Conservation (phyloP, 2,113 vertebrate species). For the Rhinolophus sinicus region DNA sequence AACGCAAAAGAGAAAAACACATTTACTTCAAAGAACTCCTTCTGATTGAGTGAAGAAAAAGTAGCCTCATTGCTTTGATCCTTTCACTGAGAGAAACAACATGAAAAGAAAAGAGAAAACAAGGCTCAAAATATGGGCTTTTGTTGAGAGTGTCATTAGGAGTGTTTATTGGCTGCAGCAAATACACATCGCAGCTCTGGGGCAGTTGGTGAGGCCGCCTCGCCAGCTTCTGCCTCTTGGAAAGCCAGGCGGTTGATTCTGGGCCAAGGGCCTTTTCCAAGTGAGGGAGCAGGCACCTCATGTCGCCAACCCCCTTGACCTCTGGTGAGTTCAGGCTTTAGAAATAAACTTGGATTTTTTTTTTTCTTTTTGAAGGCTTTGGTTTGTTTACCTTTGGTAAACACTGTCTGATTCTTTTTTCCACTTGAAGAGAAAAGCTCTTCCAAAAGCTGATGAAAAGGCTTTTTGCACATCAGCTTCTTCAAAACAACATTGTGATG, state of each 20-base stretch:
- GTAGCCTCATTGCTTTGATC: constrained; percentile 81
- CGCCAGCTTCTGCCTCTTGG: not conserved
- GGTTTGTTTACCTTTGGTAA: constrained; percentile 63
- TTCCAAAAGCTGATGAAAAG: constrained; percentile 65
- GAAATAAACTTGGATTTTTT: constrained; percentile 38
- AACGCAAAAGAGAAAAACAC: constrained; percentile 17
- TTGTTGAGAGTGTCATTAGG: constrained; percentile 58
- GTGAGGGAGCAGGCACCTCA: not conserved
- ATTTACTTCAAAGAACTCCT: constrained; percentile 82
- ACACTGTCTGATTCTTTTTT: constrained; percentile 22
- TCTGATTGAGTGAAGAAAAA: constrained; percentile 74
- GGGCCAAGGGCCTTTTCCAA: not conserved
- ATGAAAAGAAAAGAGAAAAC: constrained; percentile 62
- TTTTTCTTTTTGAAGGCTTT: not conserved
- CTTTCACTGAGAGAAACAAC: constrained; percentile 77
- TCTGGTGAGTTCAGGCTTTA: constrained; percentile 32
- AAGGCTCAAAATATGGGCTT: constrained; percentile 61
- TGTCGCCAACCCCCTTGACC: constrained; percentile 44
- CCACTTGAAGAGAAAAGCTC: constrained; percentile 41
- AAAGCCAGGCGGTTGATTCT: not conserved
- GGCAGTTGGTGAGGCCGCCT: not conserved
- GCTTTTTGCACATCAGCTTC: constrained; percentile 66
- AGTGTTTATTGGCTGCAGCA: constrained; percentile 57
- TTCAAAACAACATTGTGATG: constrained; percentile 67
- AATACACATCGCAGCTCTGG: not conserved